Base-by-base conservation (phyloP, 2,888 invertebrate genomes). In the Dasysyrphus tricinctus region DNA sequence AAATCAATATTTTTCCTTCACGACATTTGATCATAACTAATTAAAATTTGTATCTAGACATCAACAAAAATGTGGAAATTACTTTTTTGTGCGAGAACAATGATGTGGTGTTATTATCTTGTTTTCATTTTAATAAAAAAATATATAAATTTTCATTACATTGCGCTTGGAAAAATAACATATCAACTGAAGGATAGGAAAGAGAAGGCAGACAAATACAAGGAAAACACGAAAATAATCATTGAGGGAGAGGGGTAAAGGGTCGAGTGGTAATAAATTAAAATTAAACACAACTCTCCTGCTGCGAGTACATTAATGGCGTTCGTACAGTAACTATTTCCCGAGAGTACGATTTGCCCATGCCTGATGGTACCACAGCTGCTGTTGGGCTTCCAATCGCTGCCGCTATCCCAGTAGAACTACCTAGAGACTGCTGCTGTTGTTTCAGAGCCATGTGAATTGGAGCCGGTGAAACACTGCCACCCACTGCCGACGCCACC, bases 241-340 rank as follows among this genome's bases (percentile, higher is more conserved):
- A 44, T 42, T 12, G 44, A 19, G 56, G 70, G 47, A 16, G n/a
- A 24, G 24, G 24, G 1, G 24, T 1, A 3, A 1, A 24, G 24
- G 24, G 72, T 49, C 24, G 39, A 61, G 69, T 59, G 70, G 51
- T 49, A 85, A 85, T 82, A 82, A 88, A 88, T 80, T 79, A 88
- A 88, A 89, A 90, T 94, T 95, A 95, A 91, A 95, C 95, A 92
- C 95, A 95, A 92, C 95, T 95, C 91, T 95, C 95, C 91, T 95
- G 94, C 90, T 93, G 95, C 90, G 94, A 95, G 85, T 94, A 95
- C 94, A 95, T 95, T 75, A 95, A 93, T 70, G 95, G 95, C 75
- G 95, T 95, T 89, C 95, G 93, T 70, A 95, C 95, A 37, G 95
- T 95, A 73, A 95, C 95, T 82, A 95, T 94, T 92, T 95, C 95